Evolutionary conservation across 2,113 vertebrate species (phyloP).

Genomic region (Numenius arquata): DNA sequence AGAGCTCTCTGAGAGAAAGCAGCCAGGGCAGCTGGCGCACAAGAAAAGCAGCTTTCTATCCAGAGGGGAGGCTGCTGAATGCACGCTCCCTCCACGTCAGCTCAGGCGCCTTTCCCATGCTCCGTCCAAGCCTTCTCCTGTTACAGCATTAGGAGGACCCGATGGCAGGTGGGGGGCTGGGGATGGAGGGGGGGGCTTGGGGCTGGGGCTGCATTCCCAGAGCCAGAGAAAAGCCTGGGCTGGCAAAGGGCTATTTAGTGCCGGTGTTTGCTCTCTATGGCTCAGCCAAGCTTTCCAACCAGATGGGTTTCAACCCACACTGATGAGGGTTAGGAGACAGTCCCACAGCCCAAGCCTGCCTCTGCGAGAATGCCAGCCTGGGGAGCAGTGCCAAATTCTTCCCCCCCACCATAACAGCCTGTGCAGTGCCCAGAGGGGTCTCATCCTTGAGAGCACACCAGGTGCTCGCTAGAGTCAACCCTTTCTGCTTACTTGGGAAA

Average conservation of each 20-base stretch:
- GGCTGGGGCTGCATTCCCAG: not conserved
- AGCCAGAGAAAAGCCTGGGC: not conserved
- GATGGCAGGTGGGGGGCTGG: not conserved
- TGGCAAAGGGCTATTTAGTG: not conserved
- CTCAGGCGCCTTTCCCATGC: not conserved
- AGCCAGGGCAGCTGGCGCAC: slow-evolving; percentile 21
- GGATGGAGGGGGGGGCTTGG: not conserved
- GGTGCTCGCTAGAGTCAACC: rapidly evolving
- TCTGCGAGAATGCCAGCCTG: not conserved
- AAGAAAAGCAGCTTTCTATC: slow-evolving; percentile 52
- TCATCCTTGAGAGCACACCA: not conserved
- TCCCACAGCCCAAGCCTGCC: not conserved
- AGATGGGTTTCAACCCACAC: not conserved
- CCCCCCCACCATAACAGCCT: not conserved
- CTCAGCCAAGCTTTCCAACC: not conserved
- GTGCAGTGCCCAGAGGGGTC: rapidly evolving
- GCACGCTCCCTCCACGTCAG: not conserved
- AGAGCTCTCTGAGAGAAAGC: slow-evolving; percentile 17
- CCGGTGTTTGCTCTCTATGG: not conserved
- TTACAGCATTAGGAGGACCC: not conserved
- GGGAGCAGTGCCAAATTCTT: not conserved
- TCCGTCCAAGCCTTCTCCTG: slow-evolving; percentile 3
- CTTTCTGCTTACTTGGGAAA: not conserved
- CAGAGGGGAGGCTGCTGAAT: slow-evolving; percentile 14
- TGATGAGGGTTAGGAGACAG: rapidly evolving